These are phyloP conservation scores for Peromyscus maniculatus DNA, from an alignment of 2,113 vertebrate genomes.

Conservation along the genomic window DNA sequence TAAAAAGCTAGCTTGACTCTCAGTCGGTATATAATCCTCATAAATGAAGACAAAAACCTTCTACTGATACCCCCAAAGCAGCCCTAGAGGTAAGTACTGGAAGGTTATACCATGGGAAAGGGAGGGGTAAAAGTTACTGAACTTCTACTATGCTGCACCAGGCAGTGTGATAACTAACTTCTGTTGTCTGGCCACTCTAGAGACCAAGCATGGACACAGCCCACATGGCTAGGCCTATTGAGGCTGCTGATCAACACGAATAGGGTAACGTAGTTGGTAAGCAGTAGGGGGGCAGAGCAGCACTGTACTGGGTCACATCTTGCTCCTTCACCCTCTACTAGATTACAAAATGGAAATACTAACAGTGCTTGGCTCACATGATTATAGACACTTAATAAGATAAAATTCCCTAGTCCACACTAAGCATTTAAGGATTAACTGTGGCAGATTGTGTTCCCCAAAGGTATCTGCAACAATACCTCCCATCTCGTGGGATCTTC, in stretches of 20 bases:
- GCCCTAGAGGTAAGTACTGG: neutral
- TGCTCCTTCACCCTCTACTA: neutral
- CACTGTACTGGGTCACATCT: neutral
- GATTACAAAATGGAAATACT: slow-evolving; percentile 21
- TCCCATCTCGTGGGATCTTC: neutral
- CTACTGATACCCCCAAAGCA: neutral
- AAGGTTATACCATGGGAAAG: neutral
- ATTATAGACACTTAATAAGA: slow-evolving; percentile 8
- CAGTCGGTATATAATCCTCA: neutral
- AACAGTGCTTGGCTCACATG: neutral
- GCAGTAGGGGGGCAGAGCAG: neutral
- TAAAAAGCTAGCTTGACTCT: neutral
- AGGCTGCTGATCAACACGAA: neutral
- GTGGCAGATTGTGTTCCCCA: neutral
- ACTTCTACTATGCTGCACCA: neutral
- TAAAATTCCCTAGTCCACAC: neutral
- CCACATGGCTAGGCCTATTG: neutral
- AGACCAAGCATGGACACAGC: neutral
- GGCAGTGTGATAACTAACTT: neutral
- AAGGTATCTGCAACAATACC: neutral
- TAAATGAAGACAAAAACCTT: neutral
- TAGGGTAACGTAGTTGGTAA: neutral
- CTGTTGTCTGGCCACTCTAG: neutral
- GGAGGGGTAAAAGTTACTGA: neutral
- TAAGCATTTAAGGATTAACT: neutral